Conservation (phyloP, 1,140 invertebrate species). For the Leptinotarsa defecta region DNA sequence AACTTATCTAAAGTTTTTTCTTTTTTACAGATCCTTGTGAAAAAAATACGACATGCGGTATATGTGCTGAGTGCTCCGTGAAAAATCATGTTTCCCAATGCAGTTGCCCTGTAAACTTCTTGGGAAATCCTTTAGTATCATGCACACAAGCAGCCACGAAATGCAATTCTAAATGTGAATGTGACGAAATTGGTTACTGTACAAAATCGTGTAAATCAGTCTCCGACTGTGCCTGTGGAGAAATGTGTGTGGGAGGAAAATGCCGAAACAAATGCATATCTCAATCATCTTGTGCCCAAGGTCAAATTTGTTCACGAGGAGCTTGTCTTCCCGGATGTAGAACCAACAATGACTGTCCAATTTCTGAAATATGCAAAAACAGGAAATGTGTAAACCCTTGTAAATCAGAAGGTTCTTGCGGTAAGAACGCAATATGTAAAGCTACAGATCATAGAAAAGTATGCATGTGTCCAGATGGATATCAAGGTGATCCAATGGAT, state of each 20-base stretch:
- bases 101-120: slow-evolving; percentile 77
- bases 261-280: slow-evolving; percentile 68
- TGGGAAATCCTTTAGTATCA: slow-evolving; percentile 78
- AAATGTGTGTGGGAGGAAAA: slow-evolving; percentile 66
- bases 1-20: slow-evolving; percentile 3
- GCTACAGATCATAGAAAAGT: slow-evolving; percentile 78
- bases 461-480: slow-evolving; percentile 84
- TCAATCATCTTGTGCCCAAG: slow-evolving; percentile 54
- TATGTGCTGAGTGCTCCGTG: slow-evolving; percentile 81
- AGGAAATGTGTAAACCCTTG: slow-evolving; percentile 81
- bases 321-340: slow-evolving; percentile 76
- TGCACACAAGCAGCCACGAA: slow-evolving; percentile 70
- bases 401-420: slow-evolving; percentile 66
- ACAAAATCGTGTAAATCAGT: slow-evolving; percentile 68
- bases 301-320: slow-evolving; percentile 66
- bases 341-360: slow-evolving; percentile 78
- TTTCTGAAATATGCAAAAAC: slow-evolving; percentile 74
- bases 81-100: slow-evolving; percentile 83
- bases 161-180: slow-evolving; percentile 72
- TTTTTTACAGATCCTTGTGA: slow-evolving; percentile 74
- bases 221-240: slow-evolving; percentile 77
- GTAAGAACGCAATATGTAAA: slow-evolving; percentile 75
- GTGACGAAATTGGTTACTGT: slow-evolving; percentile 80
- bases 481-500: slow-evolving; percentile 75
- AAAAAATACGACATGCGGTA: slow-evolving; percentile 69